phyloP scores from a whole-genome alignment of 2,888 invertebrate genomes.

The Dynastes tityus region DNA sequence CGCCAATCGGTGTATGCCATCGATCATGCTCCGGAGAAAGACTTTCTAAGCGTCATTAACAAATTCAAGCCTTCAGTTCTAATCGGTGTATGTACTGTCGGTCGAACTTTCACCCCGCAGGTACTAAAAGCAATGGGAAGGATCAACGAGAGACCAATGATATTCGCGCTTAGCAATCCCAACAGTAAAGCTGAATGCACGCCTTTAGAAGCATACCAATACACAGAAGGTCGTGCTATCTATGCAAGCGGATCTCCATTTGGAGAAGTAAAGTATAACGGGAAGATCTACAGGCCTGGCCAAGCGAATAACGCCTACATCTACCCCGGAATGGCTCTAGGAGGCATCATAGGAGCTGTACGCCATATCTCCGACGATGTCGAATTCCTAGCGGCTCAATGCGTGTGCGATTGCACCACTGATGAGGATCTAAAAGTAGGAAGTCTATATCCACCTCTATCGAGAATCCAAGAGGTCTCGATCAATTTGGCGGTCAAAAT shows the following conservation, averaged over 20 bases:
- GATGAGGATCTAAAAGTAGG: constrained; percentile 87
- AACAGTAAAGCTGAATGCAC: constrained; percentile 99
- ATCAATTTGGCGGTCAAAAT: constrained; percentile 87
- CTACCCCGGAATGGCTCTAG: constrained; percentile 96
- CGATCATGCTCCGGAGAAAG: constrained; percentile 81
- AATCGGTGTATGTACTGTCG: constrained; percentile 90
- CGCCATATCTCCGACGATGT: constrained; percentile 92
- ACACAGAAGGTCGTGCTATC: constrained; percentile 91
- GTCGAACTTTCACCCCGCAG: constrained; percentile 91
- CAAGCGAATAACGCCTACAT: constrained; percentile 99
- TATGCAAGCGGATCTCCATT: constrained; percentile 99
- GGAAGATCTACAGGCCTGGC: constrained; percentile 88
- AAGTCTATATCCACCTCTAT: constrained; percentile 92
- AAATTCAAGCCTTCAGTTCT: constrained; percentile 89
- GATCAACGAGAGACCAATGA: constrained; percentile 89
- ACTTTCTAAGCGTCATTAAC: constrained; percentile 86
- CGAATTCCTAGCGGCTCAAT: constrained; percentile 92
- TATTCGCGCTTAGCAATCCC: constrained; percentile 98
- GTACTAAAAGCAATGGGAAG: constrained; percentile 90
- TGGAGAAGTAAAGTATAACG: constrained; percentile 85
- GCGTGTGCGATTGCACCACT: constrained; percentile 86
- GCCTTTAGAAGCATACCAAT: constrained; percentile 93
- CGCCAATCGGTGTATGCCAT: constrained; percentile 91
- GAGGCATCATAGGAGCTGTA: constrained; percentile 90
- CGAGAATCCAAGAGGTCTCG: constrained; percentile 88